Evolutionary conservation across 2,113 vertebrate species (phyloP), one percentile per base, ranked within the genome.

Genomic region (Eira barbara): DNA sequence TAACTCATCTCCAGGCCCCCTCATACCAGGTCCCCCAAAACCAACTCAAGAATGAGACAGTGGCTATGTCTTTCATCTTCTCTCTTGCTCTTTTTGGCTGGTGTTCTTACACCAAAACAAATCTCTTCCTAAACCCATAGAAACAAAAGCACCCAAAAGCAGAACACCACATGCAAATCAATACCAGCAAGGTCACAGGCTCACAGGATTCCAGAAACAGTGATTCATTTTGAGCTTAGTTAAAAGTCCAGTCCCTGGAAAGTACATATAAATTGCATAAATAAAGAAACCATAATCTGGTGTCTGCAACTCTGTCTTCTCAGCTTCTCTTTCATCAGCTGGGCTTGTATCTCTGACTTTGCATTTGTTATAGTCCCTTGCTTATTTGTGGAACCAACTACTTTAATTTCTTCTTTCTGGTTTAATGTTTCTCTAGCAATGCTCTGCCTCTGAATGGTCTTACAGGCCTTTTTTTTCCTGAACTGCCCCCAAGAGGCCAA

Each of bases 111-210:
- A 76, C 8, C 31, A 23, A 92, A 84, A 91, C 57, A 90, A 95
- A 80, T 89, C 36, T 92, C 88, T 76, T 57, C 14, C 36, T 61
- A 92, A 81, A 11, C 18, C 6, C 71, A 81, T 55, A 42, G 57
- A 81, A 97, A 91, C 39, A 85, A 85, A 89, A 65, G 27, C 39
- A 87, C 34, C 45, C 45, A 89, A 42, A 42, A 42, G 67, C 34
- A 61, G 87, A 94, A 87, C 4, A 93, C 31, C n/a, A 34, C 36
- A 78, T 63, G 42, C 27, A 96, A 95, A 96, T 94, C 18, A 63
- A 57, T 47, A 59, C 25, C 4, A 7, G 29, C 49, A 85, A 96
- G 61, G 92, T 94, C 81, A 94, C 25, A 45, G 39, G 6, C 47
- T 71, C 45, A 73, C 8, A 80, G 42, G 31, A 15, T 78, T 78